Percentiles rank a stretch among this genome's conserved stretches.
phyloP scores from a whole-genome alignment of 2,113 vertebrate genomes.

The Diadophis punctatus region DNA sequence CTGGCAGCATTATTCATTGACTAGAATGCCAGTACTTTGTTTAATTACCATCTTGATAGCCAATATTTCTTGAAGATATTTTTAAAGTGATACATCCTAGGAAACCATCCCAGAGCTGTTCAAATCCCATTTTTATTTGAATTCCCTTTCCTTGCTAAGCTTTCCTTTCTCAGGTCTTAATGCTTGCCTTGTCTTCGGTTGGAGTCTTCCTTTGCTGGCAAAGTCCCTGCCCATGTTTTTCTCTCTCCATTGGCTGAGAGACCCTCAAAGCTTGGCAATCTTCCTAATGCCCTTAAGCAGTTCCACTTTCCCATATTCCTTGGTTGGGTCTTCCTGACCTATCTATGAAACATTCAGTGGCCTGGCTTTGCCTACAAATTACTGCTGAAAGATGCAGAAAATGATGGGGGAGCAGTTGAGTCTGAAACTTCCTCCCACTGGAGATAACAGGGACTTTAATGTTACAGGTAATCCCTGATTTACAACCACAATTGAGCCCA shows the following conservation, averaged over 20 bases:
- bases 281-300: neutral
- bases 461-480: neutral
- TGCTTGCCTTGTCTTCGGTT: neutral
- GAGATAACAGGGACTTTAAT: neutral
- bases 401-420: neutral
- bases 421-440: neutral
- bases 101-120: neutral
- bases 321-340: neutral
- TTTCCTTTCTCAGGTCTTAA: neutral
- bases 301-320: neutral
- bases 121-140: neutral
- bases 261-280: neutral
- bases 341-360: neutral
- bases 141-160: neutral
- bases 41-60: neutral
- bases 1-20: neutral
- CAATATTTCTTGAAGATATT: neutral
- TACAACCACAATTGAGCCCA: too few species aligned
- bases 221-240: neutral
- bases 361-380: neutral
- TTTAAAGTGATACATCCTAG: neutral
- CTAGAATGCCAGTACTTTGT: neutral
- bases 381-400: neutral
- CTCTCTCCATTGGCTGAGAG: neutral
- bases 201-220: neutral